Evolutionary conservation across 2,888 invertebrate genomes (phyloP), one percentile per base, ranked within the genome.

Genomic region (Brachyopa scutellaris): DNA sequence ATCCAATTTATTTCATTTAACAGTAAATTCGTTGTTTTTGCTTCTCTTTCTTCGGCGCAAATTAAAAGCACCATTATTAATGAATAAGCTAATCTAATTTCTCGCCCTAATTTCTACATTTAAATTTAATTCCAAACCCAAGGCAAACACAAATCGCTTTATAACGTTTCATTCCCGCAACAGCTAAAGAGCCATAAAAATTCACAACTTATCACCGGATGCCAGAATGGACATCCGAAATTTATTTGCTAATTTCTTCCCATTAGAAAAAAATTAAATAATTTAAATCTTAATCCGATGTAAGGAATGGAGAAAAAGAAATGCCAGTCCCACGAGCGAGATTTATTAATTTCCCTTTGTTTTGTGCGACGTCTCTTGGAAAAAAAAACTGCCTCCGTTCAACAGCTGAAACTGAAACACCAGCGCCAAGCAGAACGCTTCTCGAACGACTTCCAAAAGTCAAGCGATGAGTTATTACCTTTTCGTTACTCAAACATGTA

Each of bases 401-500:
- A 55, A 23, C 29, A 29, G 21, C 61, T 45, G 61, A 15, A 38
- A 17, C 31, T 26, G 26, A 26, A 6, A 26, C 3, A 6, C 26
- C 26, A 31, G 26, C 15, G 11, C 13, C 5, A n/a, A n/a, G n/a
- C n/a, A 64, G 64, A 47, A 51, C 51, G 6, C 47, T 51, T 33
- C 47, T 53, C 61, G 36, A 21, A 47, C 38, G 74, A 51, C 42
- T 74, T 51, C 38, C 36, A 62, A n/a, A 62, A 67, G 80, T 69
- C 67, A 57, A 53, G 70, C 70, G 66, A 82, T 82, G 82, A 82
- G 72, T 82, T 82, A 82, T 82, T 82, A 77, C 77, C 77, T 72
- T 72, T 82, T 82, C 80, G 80, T 70, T 76, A 76, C 77, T 82
- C 82, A 77, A 82, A 82, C 82, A 82, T 82, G 77, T 77, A 82